Base-by-base conservation (phyloP, 2,113 vertebrate species). In the Oxyura jamaicensis region DNA sequence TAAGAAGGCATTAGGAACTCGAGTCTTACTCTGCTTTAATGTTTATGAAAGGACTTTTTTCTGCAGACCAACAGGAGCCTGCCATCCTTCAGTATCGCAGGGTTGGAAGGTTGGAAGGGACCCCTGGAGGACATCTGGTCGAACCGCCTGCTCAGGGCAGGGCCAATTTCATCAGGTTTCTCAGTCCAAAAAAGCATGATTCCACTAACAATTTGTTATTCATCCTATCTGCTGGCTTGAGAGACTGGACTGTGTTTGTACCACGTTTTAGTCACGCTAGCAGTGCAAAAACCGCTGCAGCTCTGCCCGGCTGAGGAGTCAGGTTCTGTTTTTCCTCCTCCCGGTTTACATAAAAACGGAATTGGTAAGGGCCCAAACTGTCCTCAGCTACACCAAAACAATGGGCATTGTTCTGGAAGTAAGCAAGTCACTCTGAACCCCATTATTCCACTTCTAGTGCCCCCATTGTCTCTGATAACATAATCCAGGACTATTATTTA, bases 371-470 rank as follows among this genome's bases (percentile, higher is more conserved):
- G 33, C 69, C 65, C 69, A 81, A 75, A 83, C n/a, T 62, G 26
- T 88, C 76, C 66, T 75, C 48, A 84, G 55, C 76, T 66, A 53
- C 75, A 91, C 35, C n/a, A 52, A 60, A 91, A 94, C 56, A 86
- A 95, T 60, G 65, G 42, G 29, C 35, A 84, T 79, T 93, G 53
- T 93, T 82, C 88, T 81, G 60, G 80, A 48, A 90, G 83, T 81
- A 83, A 76, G 28, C 56, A 90, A 95, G 82, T 83, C 42, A 44
- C 0, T 15, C 26, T 65, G 65, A 90, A 65, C 42, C 21, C 23
- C 3, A 6, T 90, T 71, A 63, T 67, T 68, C 28, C 86, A 33
- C 55, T 78, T 78, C 65, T 81, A 88, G 53, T 53, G 77, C n/a
- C 66, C 66, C 74, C 75, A 60, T 81, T 86, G 56, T 90, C 72